Evolutionary conservation across 1,140 invertebrate species (phyloP), one percentile per base, ranked within the genome.

Genomic region (Thereuonema tuberculata): DNA sequence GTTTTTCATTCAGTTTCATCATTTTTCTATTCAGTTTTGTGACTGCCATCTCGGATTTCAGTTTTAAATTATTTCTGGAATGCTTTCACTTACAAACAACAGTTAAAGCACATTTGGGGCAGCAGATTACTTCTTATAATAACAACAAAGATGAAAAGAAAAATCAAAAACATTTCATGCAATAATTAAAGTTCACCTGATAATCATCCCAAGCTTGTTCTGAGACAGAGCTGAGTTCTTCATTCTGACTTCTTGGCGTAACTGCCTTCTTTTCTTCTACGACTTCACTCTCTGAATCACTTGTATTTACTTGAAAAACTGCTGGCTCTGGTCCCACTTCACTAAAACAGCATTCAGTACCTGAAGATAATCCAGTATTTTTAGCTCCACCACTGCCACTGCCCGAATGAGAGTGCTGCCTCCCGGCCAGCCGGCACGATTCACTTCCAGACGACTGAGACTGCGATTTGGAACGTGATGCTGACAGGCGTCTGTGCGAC

Each of bases 191-290:
- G n/a, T n/a, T 52, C 64, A 78, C 75, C 71, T 77, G 74, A 66
- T 78, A 80, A 63, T 75, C 75, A 62, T 80, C 79, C 79, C 79
- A 80, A 2, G 76, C 88, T 67, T 86, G 84, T 72, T 93, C 91
- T 1, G 87, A 92, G 67, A 90, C 84, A 31, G 87, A 91, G 71
- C 83, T 89, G 65, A 67, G 65, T 68, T 75, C 67, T 67, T 74
- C 66, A 65, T 64, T 20, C 54, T 68, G 29, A 78, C 75, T 20
- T 76, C 76, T 54, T 75, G 5, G 5, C 5, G 31, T 17, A 37
- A 17, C 17, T 9, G 17, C 31, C 5, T 9, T 17, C 5, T 5
- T 17, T 9, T 5, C 5, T 53, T 15, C 26, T 14, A 23, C 59
- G 20, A 56, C 12, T 29, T 63, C 50, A 31, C 29, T 24, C 24